Base-by-base conservation (phyloP, 1,140 invertebrate species). In the Phortica variegata region DNA sequence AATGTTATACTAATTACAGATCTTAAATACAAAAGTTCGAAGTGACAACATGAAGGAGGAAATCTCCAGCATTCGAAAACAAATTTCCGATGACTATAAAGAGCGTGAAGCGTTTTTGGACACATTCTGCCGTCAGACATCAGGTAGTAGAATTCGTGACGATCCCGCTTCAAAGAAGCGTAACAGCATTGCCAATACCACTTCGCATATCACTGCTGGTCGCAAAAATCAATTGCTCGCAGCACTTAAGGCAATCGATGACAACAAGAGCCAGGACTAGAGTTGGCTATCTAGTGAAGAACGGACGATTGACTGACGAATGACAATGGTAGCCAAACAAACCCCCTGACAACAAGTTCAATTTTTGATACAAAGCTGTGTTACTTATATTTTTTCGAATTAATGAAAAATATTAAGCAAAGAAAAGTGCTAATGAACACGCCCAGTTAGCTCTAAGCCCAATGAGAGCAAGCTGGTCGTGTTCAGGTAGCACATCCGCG, bases 241-340 rank as follows among this genome's bases (percentile, higher is more conserved):
- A 12, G 80, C 82, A 1, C 77, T 86, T 48, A 82, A 83, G 59
- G 83, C 82, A 12, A 86, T 86, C 40, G 85, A 86, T 16, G 61
- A 73, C 29, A 65, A 65, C 43, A 62, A 62, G 47, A 56, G 56
- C 34, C 63, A 74, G 56, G 66, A 71, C 43, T 73, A 60, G 41
- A 6, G 17, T 18, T n/a, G n/a, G n/a, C n/a, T n/a, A n/a, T n/a
- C n/a, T n/a, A n/a, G n/a, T n/a, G n/a, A n/a, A n/a, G n/a, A n/a
- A n/a, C n/a, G n/a, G n/a, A n/a, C n/a, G n/a, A n/a, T n/a, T n/a
- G n/a, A n/a, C n/a, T n/a, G n/a, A n/a, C n/a, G n/a, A n/a, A n/a
- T n/a, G n/a, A n/a, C n/a, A n/a, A n/a, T n/a, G n/a, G n/a, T n/a
- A n/a, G n/a, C n/a, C n/a, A n/a, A n/a, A n/a, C n/a, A n/a, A n/a